Evolutionary conservation across 2,797 vertebrate species (phyloP), one percentile per base, ranked within the genome.

Genomic region (Acanthis flammea): DNA sequence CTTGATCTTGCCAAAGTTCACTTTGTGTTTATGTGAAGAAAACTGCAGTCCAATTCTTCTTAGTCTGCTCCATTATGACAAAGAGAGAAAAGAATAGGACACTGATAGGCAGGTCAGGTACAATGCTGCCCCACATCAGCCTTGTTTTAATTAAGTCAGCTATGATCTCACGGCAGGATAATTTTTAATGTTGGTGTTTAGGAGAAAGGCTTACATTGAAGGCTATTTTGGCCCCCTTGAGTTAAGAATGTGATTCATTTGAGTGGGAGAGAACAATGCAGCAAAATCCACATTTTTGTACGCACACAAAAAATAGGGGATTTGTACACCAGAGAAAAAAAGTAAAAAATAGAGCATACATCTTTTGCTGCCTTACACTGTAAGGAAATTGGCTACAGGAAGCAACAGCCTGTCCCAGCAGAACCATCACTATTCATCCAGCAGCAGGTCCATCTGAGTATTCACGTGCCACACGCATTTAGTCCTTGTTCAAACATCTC

Each of bases 101-200:
- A 73, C 24, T 48, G n/a, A 66, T 50, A 88, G 61, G 67, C 76
- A 92, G 67, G 87, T 83, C 88, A 96, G 94, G 94, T 96, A 94
- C 78, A 95, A 91, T 91, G 80, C 90, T 91, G 87, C 92, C 67
- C 65, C 83, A 92, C 78, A 90, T 90, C 58, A 94, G 75, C 42
- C 86, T 91, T 81, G 60, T 68, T 96, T 93, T 94, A 93, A 94
- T 94, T 88, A 81, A 94, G 50, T 63, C 25, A 8, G 87, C 61
- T 77, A 92, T 97, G 96, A 97, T 75, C 91, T 97, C 96, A 97
- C 7, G 19, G 76, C 67, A 79, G 83, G 94, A n/a, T 91, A 85
- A 96, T 96, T 92, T 89, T 83, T 92, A 57, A 96, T 37, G 91
- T 92, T 95, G 96, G 83, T 96, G 91, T 94, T 95, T 55, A 92